Evolutionary conservation across 2,888 invertebrate species (phyloP).

Genomic region (Coecobrya sp.): DNA sequence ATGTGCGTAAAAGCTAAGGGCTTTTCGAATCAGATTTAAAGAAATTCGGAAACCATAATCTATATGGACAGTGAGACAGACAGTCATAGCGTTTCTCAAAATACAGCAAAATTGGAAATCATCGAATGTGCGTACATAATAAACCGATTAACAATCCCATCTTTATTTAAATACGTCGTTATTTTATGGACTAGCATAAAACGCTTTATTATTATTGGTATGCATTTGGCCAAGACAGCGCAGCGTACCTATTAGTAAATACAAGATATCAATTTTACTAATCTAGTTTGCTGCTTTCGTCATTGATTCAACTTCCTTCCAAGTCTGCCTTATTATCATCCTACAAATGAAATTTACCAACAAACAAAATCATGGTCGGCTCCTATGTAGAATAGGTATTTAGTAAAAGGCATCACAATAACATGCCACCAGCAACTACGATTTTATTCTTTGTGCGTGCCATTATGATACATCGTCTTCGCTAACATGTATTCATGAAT

Average conservation of each 20-base stretch:
- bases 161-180: conserved; percentile 21
- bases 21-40: conserved; percentile 49
- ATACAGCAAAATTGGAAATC: too few relatives aligned
- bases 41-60: too few relatives aligned
- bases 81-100: too few relatives aligned
- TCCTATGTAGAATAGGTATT: background rate
- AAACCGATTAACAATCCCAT: conserved; percentile 71
- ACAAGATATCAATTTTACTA: background rate
- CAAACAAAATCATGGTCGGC: conserved; percentile 6
- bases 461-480: background rate
- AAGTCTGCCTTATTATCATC: background rate
- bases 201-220: background rate
- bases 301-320: conserved; percentile 17
- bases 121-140: conserved; percentile 65
- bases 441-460: background rate
- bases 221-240: conserved; percentile 8
- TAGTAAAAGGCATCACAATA: background rate
- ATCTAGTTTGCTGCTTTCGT: conserved; percentile 33
- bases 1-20: too few relatives aligned
- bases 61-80: too few relatives aligned
- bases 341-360: background rate
- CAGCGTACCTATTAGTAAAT: background rate
- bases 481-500: conserved; percentile 49
- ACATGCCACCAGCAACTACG: background rate
- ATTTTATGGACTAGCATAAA: background rate